A percentile compares a stretch with the other conserved stretches of the same genome.
Conservation (phyloP, 92 coral and sea anemone species). For the Metridium senile region DNA sequence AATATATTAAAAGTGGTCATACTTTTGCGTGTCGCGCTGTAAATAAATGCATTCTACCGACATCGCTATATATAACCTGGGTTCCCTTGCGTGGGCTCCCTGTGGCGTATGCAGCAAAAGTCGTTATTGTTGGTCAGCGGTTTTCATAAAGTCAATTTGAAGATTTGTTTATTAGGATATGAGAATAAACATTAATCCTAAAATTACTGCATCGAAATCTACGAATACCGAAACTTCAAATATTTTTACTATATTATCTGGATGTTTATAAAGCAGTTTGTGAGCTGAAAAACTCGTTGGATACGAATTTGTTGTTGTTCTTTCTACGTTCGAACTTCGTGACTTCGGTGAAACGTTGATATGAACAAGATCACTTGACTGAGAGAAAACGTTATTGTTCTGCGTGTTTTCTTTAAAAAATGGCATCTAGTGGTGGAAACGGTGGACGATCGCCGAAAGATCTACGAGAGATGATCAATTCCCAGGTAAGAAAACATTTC, state of each 20-base stretch:
- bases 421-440: conserved; percentile 75
- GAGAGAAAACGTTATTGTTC: not conserved
- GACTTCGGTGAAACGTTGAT: conserved; percentile 9
- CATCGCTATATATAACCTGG: too few relatives aligned
- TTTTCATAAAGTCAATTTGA: conserved; percentile 10
- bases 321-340: conserved; percentile 2
- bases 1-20: too few relatives aligned
- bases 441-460: conserved; percentile 85
- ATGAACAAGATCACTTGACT: not conserved
- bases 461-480: conserved; percentile 54
- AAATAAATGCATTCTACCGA: too few relatives aligned
- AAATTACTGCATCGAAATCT: conserved; percentile 8
- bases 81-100: conserved; percentile 16
- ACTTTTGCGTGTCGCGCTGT: too few relatives aligned
- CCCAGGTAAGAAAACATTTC: conserved; percentile 10
- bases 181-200: conserved; percentile 3
- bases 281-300: not conserved
- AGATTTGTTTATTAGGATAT: conserved; percentile 6
- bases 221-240: conserved; percentile 1
- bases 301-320: not conserved
- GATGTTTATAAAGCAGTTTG: not conserved
- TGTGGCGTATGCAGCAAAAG: conserved; percentile 4
- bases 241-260: not conserved
- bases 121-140: conserved; percentile 22
- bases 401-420: too few relatives aligned